phyloP scores from a whole-genome alignment of 2,797 vertebrate species.

The Sciurus vulgaris region DNA sequence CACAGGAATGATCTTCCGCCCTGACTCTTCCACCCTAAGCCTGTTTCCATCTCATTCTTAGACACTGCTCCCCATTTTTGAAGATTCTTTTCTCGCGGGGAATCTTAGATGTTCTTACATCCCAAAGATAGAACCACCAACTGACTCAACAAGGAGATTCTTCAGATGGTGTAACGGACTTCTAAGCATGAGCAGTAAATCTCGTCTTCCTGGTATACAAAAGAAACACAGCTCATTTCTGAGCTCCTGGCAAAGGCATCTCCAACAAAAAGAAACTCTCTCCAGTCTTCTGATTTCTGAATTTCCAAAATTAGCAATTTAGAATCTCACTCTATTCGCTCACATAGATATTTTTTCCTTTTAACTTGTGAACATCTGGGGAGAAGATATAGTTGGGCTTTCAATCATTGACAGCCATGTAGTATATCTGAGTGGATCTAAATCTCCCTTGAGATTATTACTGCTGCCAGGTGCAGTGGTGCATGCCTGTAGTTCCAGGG shows the following conservation, averaged over 20 bases:
- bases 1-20: slow-evolving; percentile 80
- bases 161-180: neutral
- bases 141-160: neutral
- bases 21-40: slow-evolving; percentile 77
- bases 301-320: neutral
- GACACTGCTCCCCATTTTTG: neutral
- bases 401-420: neutral
- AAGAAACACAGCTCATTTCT: neutral
- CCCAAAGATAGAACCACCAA: neutral
- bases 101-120: neutral
- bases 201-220: neutral
- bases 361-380: neutral
- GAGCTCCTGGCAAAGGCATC: neutral
- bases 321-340: neutral
- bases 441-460: neutral
- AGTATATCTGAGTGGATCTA: neutral
- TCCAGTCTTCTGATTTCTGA: neutral
- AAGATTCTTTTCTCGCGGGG: neutral
- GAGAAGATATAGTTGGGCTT: neutral
- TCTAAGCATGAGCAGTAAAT: neutral
- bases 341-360: neutral
- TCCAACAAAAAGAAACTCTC: neutral
- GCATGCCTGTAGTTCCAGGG: no score
- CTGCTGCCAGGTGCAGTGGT: neutral
- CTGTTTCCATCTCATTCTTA: slow-evolving; percentile 68